Base-by-base conservation (phyloP, 2,113 vertebrate species). In the Sisor rabdophorus region DNA sequence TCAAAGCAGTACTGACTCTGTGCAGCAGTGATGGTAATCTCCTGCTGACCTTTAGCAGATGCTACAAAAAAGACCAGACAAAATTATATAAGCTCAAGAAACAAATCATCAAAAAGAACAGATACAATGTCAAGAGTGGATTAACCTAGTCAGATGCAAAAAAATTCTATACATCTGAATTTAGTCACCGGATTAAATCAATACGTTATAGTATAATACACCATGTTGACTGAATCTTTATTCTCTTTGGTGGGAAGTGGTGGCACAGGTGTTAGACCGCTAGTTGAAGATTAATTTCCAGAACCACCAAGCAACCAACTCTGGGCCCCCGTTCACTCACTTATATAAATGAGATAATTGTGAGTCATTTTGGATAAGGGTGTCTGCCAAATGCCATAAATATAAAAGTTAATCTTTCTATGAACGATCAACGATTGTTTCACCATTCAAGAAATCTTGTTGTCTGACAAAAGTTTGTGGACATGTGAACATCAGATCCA, bases 1-100 rank as follows among this genome's bases (percentile, higher is more conserved):
- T 93, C 93, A 36, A 99, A 99, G 87, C 97, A 99, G 82, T 97
- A 92, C 79, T 93, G 95, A 4, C 94, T 95, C 78, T 95, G 89
- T 17, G 94, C 94, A 0, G 94, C 95, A 3, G 93, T 93, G 48
- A 99, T 92, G 73, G 97, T 98, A 79, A 97, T 93, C 88, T 99
- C 97, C 78, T 96, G 95, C 59, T 95, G 95, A 48, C 97, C 94
- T 75, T 78, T 84, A 20, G 89, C 91, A 65, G 87, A 85, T 3
- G 87, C 92, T 93, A 59, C 40, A 80, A 78, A 64, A 59, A 10
- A 44, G 19, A 71, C 20, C 7, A 61, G 11, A 44, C 48, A 50
- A 20, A 61, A 67, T 9, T 22, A 60, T 16, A 17, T 40, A 16
- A 56, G 53, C 2, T 10, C 22, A 47, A 9, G 63, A 11, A 44